A percentile compares a stretch with the other conserved stretches of the same genome.
phyloP scores from a whole-genome alignment of 2,797 vertebrate species.

The Diplodus puntazzo region DNA sequence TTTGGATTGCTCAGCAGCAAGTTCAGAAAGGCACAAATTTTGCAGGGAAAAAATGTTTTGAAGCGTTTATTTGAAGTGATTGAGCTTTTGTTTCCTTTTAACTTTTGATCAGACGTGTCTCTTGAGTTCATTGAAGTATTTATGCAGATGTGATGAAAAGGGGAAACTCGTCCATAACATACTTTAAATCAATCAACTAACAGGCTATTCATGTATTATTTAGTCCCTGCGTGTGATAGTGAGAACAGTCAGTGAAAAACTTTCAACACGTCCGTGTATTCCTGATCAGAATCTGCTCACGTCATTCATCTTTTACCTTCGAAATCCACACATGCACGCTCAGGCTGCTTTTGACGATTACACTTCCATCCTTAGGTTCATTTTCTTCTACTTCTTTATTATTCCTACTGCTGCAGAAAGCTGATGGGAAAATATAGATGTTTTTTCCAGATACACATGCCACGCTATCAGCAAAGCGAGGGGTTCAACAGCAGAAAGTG shows the following conservation, averaged over 20 bases:
- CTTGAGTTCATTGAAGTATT: constrained; percentile 3
- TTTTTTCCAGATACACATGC: neutral
- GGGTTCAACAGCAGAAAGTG: neutral
- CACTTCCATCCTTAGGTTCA: neutral
- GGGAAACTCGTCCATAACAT: neutral
- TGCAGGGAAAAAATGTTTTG: neutral
- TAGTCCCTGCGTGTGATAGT: neutral
- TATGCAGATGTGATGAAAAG: neutral
- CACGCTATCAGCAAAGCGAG: neutral
- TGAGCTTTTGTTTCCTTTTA: constrained; percentile 6
- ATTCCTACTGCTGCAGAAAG: constrained; percentile 10
- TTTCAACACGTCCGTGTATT: neutral
- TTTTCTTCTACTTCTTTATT: neutral
- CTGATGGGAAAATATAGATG: neutral
- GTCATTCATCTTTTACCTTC: neutral
- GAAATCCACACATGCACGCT: neutral
- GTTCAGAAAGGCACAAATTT: constrained; percentile 2
- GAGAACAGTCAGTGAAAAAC: neutral
- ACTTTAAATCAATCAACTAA: neutral
- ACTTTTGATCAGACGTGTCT: neutral
- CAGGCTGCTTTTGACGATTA: neutral
- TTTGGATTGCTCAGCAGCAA: constrained; percentile 17
- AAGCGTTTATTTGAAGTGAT: neutral
- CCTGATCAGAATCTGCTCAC: too few species aligned
- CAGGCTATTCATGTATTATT: neutral